Evolutionary conservation across 2,797 vertebrate species (phyloP), one percentile per base, ranked within the genome.

Genomic region (Spondyliosoma cantharus): DNA sequence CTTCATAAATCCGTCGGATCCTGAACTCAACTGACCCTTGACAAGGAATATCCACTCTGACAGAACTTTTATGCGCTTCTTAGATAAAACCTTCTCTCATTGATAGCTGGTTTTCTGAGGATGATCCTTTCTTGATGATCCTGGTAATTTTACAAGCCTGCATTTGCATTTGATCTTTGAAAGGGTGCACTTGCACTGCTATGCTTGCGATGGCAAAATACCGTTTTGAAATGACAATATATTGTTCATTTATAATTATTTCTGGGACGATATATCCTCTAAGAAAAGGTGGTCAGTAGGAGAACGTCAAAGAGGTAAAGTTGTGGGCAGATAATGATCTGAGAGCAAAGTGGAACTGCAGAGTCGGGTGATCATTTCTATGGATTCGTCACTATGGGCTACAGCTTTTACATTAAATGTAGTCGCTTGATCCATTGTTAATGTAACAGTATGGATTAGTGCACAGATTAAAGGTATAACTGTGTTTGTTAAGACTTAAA

Each of bases 1-100:
- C 54, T 49, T 65, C 25, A 52, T 49, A 67, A 19, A 27, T 12
- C 8, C 8, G 9, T 37, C 37, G 20, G 49, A 83, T 71, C 15
- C 27, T 57, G 17, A 67, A 0, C 43, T 19, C 11, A 48, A 66
- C 9, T 37, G 57, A 60, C 37, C 70, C 37, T 22, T 22, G 27
- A 67, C 16, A 15, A 13, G 9, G 0, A 52, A 63, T 2, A 59
- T 45, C 20, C 15, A 54, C 11, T 12, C 13, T 15, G 11, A 62
- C 42, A 74, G 27, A 61, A 8, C 20, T 15, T 64, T 3, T 5
- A 3, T 5, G 3, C n/a, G 8, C 5, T 5, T n/a, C 32, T 16
- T 0, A 53, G 3, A 50, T 25, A 63, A 24, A 32, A 32, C 69
- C 16, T 4, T 16, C 11, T 65, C 15, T 58, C n/a, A 58, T 1